Evolutionary conservation across 2,113 vertebrate genomes (phyloP), one percentile per base, ranked within the genome.

Genomic region (Microtus pennsylvanicus): DNA sequence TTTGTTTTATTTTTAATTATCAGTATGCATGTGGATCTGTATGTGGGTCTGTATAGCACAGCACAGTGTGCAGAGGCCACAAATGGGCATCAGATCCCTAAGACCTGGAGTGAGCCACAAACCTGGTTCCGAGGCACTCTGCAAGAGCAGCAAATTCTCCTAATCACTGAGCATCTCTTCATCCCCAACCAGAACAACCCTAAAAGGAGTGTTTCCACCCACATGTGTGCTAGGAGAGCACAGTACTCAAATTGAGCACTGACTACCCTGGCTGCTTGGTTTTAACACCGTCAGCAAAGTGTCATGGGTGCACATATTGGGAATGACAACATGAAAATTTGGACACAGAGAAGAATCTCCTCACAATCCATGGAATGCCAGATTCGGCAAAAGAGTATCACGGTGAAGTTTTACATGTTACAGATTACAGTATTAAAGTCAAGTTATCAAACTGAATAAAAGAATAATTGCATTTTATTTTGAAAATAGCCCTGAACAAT

Each of bases 401-500:
- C 0, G 0, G 5, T 33, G 5, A 67, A 8, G 10, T 78, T 86
- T 75, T 61, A 42, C 0, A 45, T 7, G 38, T n/a, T 16, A 55
- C 13, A 28, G 72, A 55, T 75, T 33, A 70, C 42, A 86, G 47
- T 4, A 83, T 42, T 28, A 63, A 81, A 42, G 12, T 28, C 24
- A 83, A 63, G 42, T 19, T 28, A 63, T 42, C 55, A 38, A 38
- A 61, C 1, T 22, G 33, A 55, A 38, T 61, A 58, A 61, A 82
- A 3, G 50, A 74, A 47, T 33, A 90, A 35, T n/a, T 70, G 17
- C 19, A 70, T 70, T 70, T 69, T 70, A 70, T n/a, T 19, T 70
- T 70, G 69, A n/a, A n/a, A n/a, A 70, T 17, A 70, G 33, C 17
- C n/a, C n/a, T 52, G 70, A 52, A 7, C 52, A 69, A 50, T 87